Conservation (phyloP, 2,797 vertebrate genomes). For the Dipus sagitta region DNA sequence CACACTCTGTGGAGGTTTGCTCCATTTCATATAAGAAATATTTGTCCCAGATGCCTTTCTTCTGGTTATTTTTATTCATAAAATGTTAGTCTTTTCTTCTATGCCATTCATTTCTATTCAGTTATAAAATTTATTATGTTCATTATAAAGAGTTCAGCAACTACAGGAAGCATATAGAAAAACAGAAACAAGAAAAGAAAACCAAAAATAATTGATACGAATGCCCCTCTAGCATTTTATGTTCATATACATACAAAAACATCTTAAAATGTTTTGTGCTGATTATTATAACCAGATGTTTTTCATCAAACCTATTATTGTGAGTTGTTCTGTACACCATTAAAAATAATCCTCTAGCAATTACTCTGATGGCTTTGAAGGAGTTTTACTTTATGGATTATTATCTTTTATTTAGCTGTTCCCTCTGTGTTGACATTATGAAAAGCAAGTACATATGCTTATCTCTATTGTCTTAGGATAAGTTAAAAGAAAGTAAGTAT, state of each 20-base stretch:
- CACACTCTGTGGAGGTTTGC: background rate
- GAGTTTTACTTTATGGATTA: background rate
- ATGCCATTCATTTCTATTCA: constrained; percentile 42
- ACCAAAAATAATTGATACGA: background rate
- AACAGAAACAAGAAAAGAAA: constrained; percentile 39
- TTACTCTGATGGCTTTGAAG: background rate
- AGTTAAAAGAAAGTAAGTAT: constrained; percentile 5
- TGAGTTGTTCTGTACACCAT: background rate
- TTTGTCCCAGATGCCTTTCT: constrained; percentile 9
- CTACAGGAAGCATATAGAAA: background rate
- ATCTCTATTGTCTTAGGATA: constrained; percentile 24
- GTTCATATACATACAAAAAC: background rate
- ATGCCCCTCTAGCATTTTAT: background rate
- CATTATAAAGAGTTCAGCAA: constrained; percentile 13
- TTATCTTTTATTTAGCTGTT: constrained; percentile 14
- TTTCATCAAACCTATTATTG: background rate
- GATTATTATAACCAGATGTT: background rate
- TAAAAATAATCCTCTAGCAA: background rate
- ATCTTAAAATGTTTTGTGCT: background rate
- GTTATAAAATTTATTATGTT: constrained; percentile 22
- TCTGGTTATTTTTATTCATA: constrained; percentile 20
- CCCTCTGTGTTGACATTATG: background rate
- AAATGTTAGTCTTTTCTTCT: constrained; percentile 37
- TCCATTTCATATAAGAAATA: background rate
- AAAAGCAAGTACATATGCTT: constrained; percentile 5